Evolutionary conservation across 2,888 invertebrate species (phyloP).

Genomic region (Chalcis sispes): DNA sequence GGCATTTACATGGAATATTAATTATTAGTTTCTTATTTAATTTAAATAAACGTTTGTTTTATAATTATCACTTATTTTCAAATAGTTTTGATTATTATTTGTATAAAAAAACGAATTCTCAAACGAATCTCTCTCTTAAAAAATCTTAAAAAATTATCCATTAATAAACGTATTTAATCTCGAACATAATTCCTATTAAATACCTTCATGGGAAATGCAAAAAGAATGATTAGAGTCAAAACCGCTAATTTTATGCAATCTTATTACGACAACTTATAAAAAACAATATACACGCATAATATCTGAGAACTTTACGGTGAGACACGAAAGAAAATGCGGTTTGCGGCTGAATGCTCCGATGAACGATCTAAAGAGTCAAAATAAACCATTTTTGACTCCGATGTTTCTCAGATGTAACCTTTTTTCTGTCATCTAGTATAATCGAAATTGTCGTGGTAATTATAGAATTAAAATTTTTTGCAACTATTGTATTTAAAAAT

Average conservation of each 20-base stretch:
- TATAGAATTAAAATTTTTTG: no score
- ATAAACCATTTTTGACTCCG: slow-evolving; percentile 58
- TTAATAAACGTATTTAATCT: no score
- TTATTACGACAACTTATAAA: slow-evolving; percentile 38
- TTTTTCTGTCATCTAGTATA: neutral
- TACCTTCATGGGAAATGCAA: slow-evolving; percentile 33
- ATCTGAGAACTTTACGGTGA: slow-evolving; percentile 22
- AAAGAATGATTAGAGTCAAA: neutral
- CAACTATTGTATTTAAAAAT: no score
- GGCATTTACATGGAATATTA: no score
- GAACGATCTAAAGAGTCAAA: slow-evolving; percentile 67
- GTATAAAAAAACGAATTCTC: no score
- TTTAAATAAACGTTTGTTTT: no score
- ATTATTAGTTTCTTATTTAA: no score
- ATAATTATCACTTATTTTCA: no score
- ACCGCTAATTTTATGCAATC: slow-evolving; percentile 39
- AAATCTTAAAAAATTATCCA: no score
- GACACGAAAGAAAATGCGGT: slow-evolving; percentile 63
- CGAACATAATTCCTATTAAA: slow-evolving; percentile 5
- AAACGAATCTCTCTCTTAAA: no score
- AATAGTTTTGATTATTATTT: no score
- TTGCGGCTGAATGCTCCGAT: slow-evolving; percentile 71
- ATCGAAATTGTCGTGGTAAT: no score
- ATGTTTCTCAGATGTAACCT: neutral
- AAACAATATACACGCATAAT: slow-evolving; percentile 35